These are phyloP conservation scores for Tretioscincus oriximinensis DNA, from an alignment of 2,113 vertebrate genomes.

Conservation along the genomic window DNA sequence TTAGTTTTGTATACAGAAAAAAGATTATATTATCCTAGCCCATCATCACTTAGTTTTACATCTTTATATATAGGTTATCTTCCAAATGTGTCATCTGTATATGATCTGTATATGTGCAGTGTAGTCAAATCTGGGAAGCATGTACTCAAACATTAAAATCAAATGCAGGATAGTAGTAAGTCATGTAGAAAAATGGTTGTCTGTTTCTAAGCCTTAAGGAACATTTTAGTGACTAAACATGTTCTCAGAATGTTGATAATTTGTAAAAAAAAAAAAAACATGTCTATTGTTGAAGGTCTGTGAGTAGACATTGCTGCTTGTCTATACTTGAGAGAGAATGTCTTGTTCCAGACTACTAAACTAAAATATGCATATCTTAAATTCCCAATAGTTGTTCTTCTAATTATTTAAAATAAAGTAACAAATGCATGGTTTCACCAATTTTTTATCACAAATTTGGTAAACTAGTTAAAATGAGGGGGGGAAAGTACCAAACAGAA, in stretches of 20 bases:
- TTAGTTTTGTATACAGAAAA: too few relatives aligned
- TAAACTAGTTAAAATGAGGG: conserved; percentile 14
- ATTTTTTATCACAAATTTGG: background rate
- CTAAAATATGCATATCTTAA: conserved; percentile 25
- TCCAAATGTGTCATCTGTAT: background rate
- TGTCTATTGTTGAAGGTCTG: conserved; percentile 50
- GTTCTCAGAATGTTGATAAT: conserved; percentile 28
- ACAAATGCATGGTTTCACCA: conserved; percentile 4
- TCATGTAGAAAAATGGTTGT: background rate
- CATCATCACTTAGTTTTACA: background rate
- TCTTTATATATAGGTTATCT: background rate
- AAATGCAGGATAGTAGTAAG: background rate
- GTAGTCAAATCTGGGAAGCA: background rate
- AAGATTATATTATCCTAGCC: too few relatives aligned
- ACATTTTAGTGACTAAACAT: conserved; percentile 14
- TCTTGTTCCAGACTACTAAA: conserved; percentile 30
- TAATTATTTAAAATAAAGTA: conserved; percentile 6
- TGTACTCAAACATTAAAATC: background rate
- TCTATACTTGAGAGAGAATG: conserved; percentile 54
- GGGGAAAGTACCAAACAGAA: conserved; percentile 22
- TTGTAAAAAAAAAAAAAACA: conserved; percentile 38
- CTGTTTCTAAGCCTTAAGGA: background rate
- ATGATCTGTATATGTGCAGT: background rate
- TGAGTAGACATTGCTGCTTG: conserved; percentile 71
- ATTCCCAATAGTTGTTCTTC: background rate